Evolutionary conservation across 2,888 invertebrate species (phyloP), one percentile per base, ranked within the genome.

Genomic region (Caenorhabditis afra): DNA sequence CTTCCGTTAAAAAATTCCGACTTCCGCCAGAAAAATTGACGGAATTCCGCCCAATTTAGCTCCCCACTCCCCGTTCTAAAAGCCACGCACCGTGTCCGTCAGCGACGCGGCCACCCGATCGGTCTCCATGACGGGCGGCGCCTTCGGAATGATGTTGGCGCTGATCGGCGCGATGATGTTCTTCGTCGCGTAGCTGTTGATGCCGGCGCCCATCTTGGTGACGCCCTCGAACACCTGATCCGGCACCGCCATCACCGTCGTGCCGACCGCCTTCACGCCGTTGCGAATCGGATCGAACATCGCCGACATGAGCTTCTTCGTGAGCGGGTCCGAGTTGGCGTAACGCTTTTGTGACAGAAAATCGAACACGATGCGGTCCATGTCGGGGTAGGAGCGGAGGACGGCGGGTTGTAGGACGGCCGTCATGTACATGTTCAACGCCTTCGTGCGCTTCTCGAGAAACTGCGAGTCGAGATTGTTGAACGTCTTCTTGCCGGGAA

Each of bases 401-500:
- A 93, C 91, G 16, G 92, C 92, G 10, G 93, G 92, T 80, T 93
- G 93, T 58, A 94, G 93, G 62, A 96, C 90, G 39, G 77, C 71
- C 12, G 82, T 66, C 50, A 84, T 50, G 52, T 81, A 84, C 50
- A 71, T 53, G 53, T 84, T 84, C 12, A 84, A 49, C 10, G 84
- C 84, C 78, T 90, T 90, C 93, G 95, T 95, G 18, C 97, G 92
- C 87, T 93, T 94, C 90, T 97, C 96, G 66, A 97, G 91, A 23
- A 97, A 92, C 35, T 92, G 91, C 77, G 91, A 89, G 71, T 95
- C 95, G 90, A 95, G 95, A 90, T 96, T 97, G 90, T 96, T 95
- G 91, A 97, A 95, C 55, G 96, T 94, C 90, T 96, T 96, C 91
- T 97, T 97, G 0, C 94, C 95, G 0, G 97, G 97, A 90, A 96